Conservation (phyloP, 2,797 vertebrate species). For the Cryptoblepharus egeriae region DNA sequence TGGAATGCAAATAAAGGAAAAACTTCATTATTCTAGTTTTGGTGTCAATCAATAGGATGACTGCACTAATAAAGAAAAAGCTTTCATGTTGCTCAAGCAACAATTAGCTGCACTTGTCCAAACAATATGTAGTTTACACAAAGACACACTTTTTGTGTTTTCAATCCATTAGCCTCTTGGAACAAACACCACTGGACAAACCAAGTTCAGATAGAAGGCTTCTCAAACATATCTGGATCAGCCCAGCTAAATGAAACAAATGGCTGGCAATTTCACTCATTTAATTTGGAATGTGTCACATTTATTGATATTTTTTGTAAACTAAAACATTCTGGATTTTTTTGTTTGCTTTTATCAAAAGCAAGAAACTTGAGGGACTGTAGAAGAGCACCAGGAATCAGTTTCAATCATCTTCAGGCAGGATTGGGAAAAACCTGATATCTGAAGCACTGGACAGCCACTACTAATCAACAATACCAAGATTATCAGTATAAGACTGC, state of each 20-base stretch:
- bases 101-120: constrained; percentile 23
- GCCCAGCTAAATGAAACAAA: constrained; percentile 42
- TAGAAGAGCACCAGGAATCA: too few species aligned
- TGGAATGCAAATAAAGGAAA: constrained; percentile 24
- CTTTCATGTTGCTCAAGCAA: constrained; percentile 11
- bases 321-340: neutral
- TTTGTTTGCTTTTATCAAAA: neutral
- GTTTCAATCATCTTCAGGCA: too few species aligned
- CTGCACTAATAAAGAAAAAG: constrained; percentile 20
- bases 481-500: too few species aligned
- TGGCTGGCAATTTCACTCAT: too few species aligned
- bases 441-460: too few species aligned
- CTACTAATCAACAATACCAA: too few species aligned
- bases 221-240: constrained; percentile 32
- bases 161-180: neutral
- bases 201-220: constrained; percentile 39
- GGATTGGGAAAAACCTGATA: too few species aligned
- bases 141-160: neutral
- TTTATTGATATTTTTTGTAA: neutral
- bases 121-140: constrained; percentile 11
- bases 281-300: neutral
- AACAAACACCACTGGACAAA: constrained; percentile 13
- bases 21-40: constrained; percentile 44
- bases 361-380: neutral
- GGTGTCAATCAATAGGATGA: constrained; percentile 43